These are phyloP conservation scores for Chelidonichthys spinosus DNA, from an alignment of 2,797 vertebrate species.

Conservation along the genomic window DNA sequence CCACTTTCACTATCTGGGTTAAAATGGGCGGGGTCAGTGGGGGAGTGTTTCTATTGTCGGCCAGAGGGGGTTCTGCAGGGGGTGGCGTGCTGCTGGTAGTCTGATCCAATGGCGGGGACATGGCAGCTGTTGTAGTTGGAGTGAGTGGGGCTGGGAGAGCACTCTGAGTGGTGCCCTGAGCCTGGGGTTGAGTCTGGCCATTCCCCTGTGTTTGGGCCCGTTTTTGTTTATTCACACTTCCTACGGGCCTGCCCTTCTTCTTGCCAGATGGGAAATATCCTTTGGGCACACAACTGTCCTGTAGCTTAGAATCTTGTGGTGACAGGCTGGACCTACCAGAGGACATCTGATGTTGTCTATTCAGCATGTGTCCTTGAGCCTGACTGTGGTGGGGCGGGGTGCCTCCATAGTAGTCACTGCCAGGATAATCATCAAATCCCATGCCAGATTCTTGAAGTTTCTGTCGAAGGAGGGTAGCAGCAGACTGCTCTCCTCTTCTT, in stretches of 20 bases:
- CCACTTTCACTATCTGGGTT: conserved; percentile 80
- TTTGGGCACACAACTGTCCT: conserved; percentile 88
- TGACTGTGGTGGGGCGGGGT: conserved; percentile 79
- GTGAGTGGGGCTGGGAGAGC: conserved; percentile 50
- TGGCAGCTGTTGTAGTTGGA: conserved; percentile 63
- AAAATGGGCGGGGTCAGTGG: conserved; percentile 67
- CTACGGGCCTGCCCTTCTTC: conserved; percentile 97
- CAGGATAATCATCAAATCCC: conserved; percentile 85
- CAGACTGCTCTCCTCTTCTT: conserved; percentile 84
- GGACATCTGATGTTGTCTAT: conserved; percentile 79
- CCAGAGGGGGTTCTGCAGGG: conserved; percentile 39
- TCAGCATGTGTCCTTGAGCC: conserved; percentile 80
- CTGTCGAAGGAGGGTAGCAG: conserved; percentile 83
- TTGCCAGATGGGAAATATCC: conserved; percentile 99
- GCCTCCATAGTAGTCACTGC: conserved; percentile 82
- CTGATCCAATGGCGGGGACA: conserved; percentile 46
- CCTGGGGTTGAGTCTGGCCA: conserved; percentile 55
- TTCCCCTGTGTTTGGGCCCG: conserved; percentile 81
- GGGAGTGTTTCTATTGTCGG: conserved; percentile 59
- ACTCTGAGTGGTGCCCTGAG: conserved; percentile 58
- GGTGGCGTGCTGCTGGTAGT: conserved; percentile 46
- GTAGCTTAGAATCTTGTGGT: conserved; percentile 77
- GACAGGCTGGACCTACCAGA: conserved; percentile 78
- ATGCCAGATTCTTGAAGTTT: conserved; percentile 86
- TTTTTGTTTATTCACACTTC: conserved; percentile 98